phyloP scores from a whole-genome alignment of 2,888 invertebrate genomes.

The Podabrus alpinus region DNA sequence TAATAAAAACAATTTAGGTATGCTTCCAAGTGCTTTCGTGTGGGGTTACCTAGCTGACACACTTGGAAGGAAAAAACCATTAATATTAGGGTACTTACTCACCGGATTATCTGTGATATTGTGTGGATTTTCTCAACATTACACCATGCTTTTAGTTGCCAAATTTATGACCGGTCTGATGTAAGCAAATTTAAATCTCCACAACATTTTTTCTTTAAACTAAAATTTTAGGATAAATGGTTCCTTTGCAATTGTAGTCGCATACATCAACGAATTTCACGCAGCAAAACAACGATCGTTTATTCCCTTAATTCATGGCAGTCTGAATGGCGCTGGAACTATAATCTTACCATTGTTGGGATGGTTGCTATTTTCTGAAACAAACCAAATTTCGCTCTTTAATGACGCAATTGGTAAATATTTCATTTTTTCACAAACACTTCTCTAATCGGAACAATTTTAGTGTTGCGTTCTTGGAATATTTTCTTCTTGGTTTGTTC shows the following conservation, averaged over 20 bases:
- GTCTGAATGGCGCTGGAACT: conserved; percentile 69
- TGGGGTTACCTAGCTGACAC: conserved; percentile 82
- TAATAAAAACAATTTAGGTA: conserved; percentile 59
- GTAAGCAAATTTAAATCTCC: conserved; percentile 59
- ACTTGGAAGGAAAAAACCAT: conserved; percentile 68
- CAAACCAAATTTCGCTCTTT: conserved; percentile 54
- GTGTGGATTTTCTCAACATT: conserved; percentile 68
- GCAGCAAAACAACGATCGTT: conserved; percentile 64
- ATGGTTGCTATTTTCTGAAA: conserved; percentile 70
- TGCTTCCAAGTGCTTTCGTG: conserved; percentile 73
- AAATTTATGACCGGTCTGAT: conserved; percentile 75
- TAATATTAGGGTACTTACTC: conserved; percentile 68
- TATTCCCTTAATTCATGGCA: conserved; percentile 53
- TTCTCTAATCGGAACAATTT: neutral
- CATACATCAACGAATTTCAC: conserved; percentile 76
- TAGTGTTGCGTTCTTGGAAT: conserved; percentile 67
- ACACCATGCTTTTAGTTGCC: conserved; percentile 66
- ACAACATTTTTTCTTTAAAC: conserved; percentile 23
- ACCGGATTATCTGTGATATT: conserved; percentile 67
- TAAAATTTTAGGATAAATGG: conserved; percentile 62
- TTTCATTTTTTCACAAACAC: neutral
- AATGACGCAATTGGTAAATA: conserved; percentile 7
- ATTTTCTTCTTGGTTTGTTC: conserved; percentile 64
- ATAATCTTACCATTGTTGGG: conserved; percentile 72
- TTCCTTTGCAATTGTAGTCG: conserved; percentile 72